These are phyloP conservation scores for Morone chrysops DNA, from an alignment of 2,113 vertebrate genomes.

Conservation along the genomic window DNA sequence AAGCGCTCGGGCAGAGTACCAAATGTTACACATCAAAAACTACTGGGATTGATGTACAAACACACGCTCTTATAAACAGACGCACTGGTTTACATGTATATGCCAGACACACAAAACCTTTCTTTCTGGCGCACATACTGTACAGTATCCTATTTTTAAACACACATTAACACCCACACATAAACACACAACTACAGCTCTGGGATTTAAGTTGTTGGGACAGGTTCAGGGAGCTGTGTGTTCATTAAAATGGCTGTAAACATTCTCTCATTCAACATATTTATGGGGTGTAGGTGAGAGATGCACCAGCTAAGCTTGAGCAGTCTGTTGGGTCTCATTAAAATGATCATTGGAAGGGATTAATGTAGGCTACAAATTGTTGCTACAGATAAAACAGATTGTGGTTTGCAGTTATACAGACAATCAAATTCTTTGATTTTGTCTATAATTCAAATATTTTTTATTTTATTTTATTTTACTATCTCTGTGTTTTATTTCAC, in stretches of 20 bases:
- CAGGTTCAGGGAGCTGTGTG: slow-evolving; percentile 33
- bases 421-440: neutral
- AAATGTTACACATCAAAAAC: slow-evolving; percentile 60
- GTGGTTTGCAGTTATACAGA: slow-evolving; percentile 8
- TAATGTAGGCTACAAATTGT: neutral
- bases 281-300: slow-evolving; percentile 12
- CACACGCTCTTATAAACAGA: slow-evolving; percentile 32
- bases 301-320: neutral
- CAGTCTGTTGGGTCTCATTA: slow-evolving; percentile 15
- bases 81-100: slow-evolving; percentile 20
- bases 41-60: slow-evolving; percentile 40
- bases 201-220: slow-evolving; percentile 21
- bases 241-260: slow-evolving; percentile 44
- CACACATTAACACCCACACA: neutral
- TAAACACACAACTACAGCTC: slow-evolving; percentile 5
- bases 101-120: slow-evolving; percentile 7
- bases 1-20: slow-evolving; percentile 53
- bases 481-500: neutral
- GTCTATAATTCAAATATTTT: neutral
- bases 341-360: slow-evolving; percentile 16
- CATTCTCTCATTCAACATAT: slow-evolving; percentile 17
- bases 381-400: slow-evolving; percentile 13
- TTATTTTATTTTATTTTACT: neutral
- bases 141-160: neutral
- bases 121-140: neutral